A percentile compares a stretch with the other conserved stretches of the same genome.
Conservation (phyloP, 1,140 invertebrate genomes). For the Lepidostoma basale region DNA sequence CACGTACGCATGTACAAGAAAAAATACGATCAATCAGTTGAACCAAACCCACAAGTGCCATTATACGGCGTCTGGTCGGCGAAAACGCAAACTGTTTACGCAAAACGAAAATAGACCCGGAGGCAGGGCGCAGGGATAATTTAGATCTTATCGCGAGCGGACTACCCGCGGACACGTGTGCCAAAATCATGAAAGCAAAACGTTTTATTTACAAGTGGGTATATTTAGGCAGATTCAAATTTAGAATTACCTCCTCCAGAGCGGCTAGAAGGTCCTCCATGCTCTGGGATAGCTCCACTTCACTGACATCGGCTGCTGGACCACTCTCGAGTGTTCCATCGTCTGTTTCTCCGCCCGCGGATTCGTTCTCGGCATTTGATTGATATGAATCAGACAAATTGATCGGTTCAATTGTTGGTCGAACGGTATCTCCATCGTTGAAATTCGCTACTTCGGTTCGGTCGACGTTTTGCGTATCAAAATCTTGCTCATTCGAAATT, state of each 20-base stretch:
- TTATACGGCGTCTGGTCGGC: no score
- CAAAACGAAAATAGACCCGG: no score
- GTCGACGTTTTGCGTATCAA: no score
- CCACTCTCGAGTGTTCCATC: background rate
- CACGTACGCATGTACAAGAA: no score
- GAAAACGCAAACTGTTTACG: no score
- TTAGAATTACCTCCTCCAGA: constrained; percentile 17
- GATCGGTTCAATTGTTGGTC: background rate
- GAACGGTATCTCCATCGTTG: background rate
- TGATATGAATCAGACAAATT: background rate
- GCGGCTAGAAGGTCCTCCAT: constrained; percentile 12
- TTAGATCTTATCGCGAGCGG: no score
- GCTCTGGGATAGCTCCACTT: background rate
- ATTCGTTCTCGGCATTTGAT: background rate
- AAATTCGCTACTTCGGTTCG: background rate
- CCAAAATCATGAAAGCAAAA: constrained; percentile 25
- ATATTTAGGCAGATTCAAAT: constrained; percentile 10
- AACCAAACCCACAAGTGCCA: no score
- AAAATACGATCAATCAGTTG: no score
- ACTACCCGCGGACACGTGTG: constrained; percentile 6
- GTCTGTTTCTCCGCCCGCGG: background rate
- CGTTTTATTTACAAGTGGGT: constrained; percentile 17
- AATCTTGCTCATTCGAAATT: no score
- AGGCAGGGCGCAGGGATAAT: no score
- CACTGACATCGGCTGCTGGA: background rate